phyloP scores from a whole-genome alignment of 2,888 invertebrate genomes.

The Drepana falcataria region DNA sequence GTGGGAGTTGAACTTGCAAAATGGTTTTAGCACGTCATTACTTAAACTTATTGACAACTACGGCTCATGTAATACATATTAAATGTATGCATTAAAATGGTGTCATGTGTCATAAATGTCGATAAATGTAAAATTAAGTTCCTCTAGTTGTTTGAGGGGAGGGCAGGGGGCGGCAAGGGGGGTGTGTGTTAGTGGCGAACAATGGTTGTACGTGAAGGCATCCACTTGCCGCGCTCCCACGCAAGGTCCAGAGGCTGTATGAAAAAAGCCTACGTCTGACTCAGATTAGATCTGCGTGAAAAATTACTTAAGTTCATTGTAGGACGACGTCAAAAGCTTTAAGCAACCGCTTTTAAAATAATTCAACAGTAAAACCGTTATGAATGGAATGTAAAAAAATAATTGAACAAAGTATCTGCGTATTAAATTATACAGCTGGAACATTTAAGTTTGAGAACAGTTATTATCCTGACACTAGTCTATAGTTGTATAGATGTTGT shows the following conservation, averaged over 20 bases:
- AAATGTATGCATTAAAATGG: no score
- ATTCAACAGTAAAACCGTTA: no score
- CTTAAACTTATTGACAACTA: no score
- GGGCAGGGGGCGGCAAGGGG: slow-evolving; percentile 13
- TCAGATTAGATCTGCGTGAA: slow-evolving; percentile 2
- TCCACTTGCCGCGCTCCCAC: slow-evolving; percentile 72
- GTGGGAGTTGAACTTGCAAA: no score
- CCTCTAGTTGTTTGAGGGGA: slow-evolving; percentile 7
- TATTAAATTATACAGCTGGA: no score
- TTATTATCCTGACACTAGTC: neutral
- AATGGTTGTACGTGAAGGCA: slow-evolving; percentile 74
- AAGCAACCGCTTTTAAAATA: no score
- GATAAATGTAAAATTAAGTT: neutral
- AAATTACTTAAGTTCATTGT: neutral
- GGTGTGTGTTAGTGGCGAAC: slow-evolving; percentile 37
- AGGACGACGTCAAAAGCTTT: no score
- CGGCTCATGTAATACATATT: no score
- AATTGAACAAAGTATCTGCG: no score
- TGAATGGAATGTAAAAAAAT: no score
- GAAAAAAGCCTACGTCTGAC: slow-evolving; percentile 27
- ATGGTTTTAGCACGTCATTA: no score
- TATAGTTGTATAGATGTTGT: neutral
- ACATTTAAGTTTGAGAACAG: neutral
- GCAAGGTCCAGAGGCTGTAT: slow-evolving; percentile 54
- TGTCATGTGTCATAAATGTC: neutral